A percentile compares a stretch with the other conserved stretches of the same genome.
These are phyloP conservation scores for Dryadula phaetusa DNA, from an alignment of 2,888 invertebrate species.

Conservation along the genomic window DNA sequence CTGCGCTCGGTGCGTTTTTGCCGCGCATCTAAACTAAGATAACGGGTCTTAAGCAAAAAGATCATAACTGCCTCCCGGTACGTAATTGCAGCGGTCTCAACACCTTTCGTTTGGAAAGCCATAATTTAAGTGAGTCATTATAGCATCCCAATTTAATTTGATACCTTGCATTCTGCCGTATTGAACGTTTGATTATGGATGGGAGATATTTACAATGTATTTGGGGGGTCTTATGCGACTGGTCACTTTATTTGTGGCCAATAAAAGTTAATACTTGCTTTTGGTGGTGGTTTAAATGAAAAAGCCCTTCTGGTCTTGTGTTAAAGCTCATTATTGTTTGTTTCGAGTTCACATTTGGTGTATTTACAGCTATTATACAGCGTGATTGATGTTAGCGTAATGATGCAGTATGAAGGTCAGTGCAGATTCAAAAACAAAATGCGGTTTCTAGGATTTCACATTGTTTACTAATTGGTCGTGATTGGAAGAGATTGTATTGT, in stretches of 20 bases:
- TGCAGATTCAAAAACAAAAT: slow-evolving; percentile 62
- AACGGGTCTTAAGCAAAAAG: slow-evolving; percentile 82
- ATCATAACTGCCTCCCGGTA: slow-evolving; percentile 76
- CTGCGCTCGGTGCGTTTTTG: slow-evolving; percentile 72
- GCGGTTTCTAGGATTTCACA: slow-evolving; percentile 52
- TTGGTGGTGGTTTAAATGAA: neutral
- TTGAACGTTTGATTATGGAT: neutral
- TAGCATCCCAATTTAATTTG: slow-evolving; percentile 52
- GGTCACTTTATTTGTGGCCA: slow-evolving; percentile 1
- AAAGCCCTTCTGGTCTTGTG: neutral
- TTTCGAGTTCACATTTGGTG: slow-evolving; percentile 51
- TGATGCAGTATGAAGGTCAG: slow-evolving; percentile 73
- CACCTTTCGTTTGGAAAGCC: slow-evolving; percentile 83
- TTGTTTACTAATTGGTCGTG: slow-evolving; percentile 44
- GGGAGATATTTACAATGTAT: slow-evolving; percentile 15
- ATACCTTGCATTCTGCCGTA: slow-evolving; percentile 37
- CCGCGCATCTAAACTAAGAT: slow-evolving; percentile 74
- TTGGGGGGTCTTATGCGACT: neutral
- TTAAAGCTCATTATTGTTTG: slow-evolving; percentile 8
- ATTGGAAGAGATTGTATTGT: slow-evolving; percentile 45
- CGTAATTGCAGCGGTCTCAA: slow-evolving; percentile 76
- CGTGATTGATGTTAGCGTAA: slow-evolving; percentile 67
- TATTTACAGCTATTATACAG: slow-evolving; percentile 62
- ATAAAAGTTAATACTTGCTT: slow-evolving; percentile 4
- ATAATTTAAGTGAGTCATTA: slow-evolving; percentile 73